phyloP scores from a whole-genome alignment of 2,113 vertebrate species.

The Ifrita kowaldi region DNA sequence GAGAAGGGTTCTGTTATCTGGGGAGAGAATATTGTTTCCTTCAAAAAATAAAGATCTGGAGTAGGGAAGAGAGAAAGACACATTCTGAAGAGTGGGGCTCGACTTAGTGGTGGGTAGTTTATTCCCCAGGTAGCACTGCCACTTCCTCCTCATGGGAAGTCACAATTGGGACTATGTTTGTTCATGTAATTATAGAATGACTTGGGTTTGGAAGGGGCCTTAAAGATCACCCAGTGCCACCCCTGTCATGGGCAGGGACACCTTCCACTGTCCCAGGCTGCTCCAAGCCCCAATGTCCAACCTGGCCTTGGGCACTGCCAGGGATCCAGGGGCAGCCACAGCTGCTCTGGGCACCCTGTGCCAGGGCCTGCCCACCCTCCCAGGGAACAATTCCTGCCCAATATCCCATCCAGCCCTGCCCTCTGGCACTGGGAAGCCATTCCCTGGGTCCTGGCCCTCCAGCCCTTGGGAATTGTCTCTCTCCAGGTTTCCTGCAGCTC shows the following conservation, averaged over 20 bases:
- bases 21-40: not conserved
- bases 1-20: not conserved
- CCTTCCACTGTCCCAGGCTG: not conserved
- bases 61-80: not conserved
- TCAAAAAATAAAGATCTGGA: not conserved
- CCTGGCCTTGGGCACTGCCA: not conserved
- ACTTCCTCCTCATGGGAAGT: not conserved
- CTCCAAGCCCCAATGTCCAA: not conserved
- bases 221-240: rapidly evolving
- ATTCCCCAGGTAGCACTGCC: not conserved
- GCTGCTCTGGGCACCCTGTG: not conserved
- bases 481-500: no score
- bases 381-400: not conserved
- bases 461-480: not conserved
- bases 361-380: not conserved
- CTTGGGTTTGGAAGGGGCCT: not conserved
- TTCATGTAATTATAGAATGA: not conserved
- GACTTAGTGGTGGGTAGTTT: not conserved
- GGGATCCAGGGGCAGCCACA: not conserved
- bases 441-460: not conserved
- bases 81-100: not conserved
- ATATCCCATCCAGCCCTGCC: no score
- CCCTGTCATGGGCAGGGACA: not conserved
- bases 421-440: rapidly evolving
- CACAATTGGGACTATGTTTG: not conserved